phyloP scores from a whole-genome alignment of 2,797 vertebrate species.

The Mus minutoides region DNA sequence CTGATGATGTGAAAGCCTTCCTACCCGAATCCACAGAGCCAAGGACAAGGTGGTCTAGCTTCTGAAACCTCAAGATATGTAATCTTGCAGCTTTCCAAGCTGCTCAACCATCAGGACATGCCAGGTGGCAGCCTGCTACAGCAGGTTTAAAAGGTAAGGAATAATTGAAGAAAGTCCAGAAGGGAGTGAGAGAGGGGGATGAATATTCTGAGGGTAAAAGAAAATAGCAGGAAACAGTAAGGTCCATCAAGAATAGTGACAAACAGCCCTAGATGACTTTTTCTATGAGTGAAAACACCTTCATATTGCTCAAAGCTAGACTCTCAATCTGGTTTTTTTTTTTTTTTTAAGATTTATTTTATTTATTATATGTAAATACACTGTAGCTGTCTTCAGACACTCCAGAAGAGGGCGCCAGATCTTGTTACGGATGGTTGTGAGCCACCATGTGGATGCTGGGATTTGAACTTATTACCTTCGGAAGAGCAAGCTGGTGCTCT shows the following conservation, averaged over 20 bases:
- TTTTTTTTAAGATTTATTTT: too few relatives aligned
- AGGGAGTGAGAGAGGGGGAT: neutral
- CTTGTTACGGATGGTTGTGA: too few relatives aligned
- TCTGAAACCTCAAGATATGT: neutral
- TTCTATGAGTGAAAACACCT: neutral
- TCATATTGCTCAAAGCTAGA: neutral
- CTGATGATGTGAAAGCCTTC: neutral
- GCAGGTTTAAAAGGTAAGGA: neutral
- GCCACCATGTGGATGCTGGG: too few relatives aligned
- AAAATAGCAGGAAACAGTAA: neutral
- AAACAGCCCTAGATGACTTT: neutral
- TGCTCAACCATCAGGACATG: neutral
- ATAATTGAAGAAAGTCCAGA: neutral
- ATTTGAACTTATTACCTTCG: too few relatives aligned
- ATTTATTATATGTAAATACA: too few relatives aligned
- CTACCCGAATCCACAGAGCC: neutral
- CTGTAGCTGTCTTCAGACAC: too few relatives aligned
- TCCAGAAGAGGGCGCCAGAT: too few relatives aligned
- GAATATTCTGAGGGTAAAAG: neutral
- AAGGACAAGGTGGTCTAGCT: fast-evolving
- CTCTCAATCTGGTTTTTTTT: neutral
- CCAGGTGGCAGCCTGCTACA: neutral
- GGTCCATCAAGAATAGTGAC: neutral
- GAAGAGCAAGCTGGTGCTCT: too few relatives aligned
- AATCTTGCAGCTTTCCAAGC: neutral